A percentile compares a stretch with the other conserved stretches of the same genome.
phyloP scores from a whole-genome alignment of 2,888 invertebrate genomes.

The Monochamus alternatus region DNA sequence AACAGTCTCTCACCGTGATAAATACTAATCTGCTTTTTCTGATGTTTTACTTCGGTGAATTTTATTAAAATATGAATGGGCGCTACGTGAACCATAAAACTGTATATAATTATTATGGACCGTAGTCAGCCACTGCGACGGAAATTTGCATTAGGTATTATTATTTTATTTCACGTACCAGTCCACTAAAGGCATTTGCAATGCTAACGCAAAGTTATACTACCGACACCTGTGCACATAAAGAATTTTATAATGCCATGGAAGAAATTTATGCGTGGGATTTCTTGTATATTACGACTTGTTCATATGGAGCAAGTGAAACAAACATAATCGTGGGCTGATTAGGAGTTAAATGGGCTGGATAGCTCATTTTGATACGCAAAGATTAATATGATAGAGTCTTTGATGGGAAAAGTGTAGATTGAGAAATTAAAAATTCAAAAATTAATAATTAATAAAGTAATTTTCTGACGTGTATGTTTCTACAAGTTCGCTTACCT shows the following conservation, averaged over 20 bases:
- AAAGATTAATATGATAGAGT: no score
- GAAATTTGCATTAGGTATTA: conserved; percentile 22
- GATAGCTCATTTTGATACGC: not conserved
- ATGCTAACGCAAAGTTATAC: conserved; percentile 29
- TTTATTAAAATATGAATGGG: conserved; percentile 19
- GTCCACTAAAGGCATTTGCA: conserved; percentile 24
- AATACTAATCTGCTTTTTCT: conserved; percentile 2
- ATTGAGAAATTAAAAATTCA: no score
- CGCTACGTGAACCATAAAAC: conserved; percentile 19
- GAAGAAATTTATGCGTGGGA: conserved; percentile 31
- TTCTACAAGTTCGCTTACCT: no score
- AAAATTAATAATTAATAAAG: no score
- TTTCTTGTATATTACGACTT: conserved; percentile 22
- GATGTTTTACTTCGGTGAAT: not conserved
- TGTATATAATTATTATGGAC: conserved; percentile 24
- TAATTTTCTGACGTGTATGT: no score
- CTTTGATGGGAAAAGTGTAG: no score
- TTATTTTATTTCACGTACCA: conserved; percentile 26
- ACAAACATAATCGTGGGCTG: not conserved
- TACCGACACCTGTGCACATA: conserved; percentile 27
- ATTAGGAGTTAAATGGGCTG: not conserved
- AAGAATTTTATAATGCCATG: conserved; percentile 28
- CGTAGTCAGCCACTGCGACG: conserved; percentile 19
- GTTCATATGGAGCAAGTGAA: conserved; percentile 17
- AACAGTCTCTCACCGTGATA: not conserved